phyloP scores from a whole-genome alignment of 2,113 vertebrate genomes.

The Puffinus mauretanicus region DNA sequence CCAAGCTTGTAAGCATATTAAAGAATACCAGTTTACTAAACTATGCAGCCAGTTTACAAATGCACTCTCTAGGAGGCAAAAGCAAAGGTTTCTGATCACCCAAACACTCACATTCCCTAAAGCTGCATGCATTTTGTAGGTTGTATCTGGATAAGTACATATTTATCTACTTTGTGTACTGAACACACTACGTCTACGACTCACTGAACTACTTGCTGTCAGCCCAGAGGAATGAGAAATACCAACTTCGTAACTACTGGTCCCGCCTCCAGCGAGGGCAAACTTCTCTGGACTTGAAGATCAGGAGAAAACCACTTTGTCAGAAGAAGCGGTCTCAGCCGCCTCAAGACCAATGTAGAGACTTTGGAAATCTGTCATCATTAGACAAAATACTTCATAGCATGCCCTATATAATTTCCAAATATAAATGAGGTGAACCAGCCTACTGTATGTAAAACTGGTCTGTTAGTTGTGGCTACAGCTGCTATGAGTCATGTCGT shows the following conservation, averaged over 20 bases:
- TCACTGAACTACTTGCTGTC: neutral
- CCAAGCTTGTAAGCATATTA: neutral
- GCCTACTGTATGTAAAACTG: neutral
- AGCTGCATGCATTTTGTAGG: neutral
- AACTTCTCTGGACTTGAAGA: neutral
- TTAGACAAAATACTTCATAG: neutral
- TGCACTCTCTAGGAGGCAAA: neutral
- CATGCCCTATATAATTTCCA: neutral
- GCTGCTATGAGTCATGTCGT: neutral
- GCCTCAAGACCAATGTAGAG: neutral
- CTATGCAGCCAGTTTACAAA: neutral
- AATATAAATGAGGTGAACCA: neutral
- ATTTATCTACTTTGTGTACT: neutral
- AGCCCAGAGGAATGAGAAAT: neutral
- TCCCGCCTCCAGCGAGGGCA: accelerated
- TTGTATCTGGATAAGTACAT: neutral
- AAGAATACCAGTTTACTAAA: neutral
- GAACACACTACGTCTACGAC: accelerated
- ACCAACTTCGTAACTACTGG: neutral
- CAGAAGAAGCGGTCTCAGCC: neutral
- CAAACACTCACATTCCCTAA: neutral
- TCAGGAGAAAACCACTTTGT: neutral
- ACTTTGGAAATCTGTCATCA: neutral
- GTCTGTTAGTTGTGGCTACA: neutral
- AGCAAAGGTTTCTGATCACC: neutral